Evolutionary conservation across 1,140 invertebrate species (phyloP), one percentile per base, ranked within the genome.

Genomic region (Euwallacea similis): DNA sequence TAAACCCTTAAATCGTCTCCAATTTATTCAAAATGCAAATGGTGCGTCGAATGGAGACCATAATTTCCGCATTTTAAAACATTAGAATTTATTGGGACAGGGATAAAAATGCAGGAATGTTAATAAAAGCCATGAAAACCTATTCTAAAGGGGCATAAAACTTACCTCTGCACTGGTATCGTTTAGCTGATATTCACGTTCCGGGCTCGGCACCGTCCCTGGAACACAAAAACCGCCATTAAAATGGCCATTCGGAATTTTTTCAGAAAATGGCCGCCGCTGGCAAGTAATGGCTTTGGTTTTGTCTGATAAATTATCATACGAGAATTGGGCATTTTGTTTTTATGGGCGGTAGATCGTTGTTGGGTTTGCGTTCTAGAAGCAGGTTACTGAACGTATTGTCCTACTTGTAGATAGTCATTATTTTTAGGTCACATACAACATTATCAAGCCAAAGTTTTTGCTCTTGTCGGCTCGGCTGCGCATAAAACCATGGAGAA

Each of bases 171-270:
- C 67, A 61, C 66, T 69, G 42, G 67, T 62, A 62, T 69, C 67
- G 67, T 69, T 69, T 54, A 69, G 50, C 60, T 62, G 59, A 69
- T 69, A 69, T 69, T 54, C 67, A 62, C 67, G 67, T 69, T 69
- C 67, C 44, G 67, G 13, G 60, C 46, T 62, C 46, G 58, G 54
- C 21, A 54, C 47, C 60, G 67, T 42, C 62, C 33, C 67, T 69
- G 50, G 11, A 69, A 69, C 50, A 62, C 46, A 69, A 69, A 69
- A 69, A 69, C 11, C 10, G 6, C 44, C 47, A 63, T 62, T 69
- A 69, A 62, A 62, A 69, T 54, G 46, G 59, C 11, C 60, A 21
- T 69, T 69, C 11, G 33, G 59, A 61, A 54, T 54, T 53, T 61
- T 68, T 60, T 13, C 43, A 21, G 43, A 62, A 55, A 62, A 66